Base-by-base conservation (phyloP, 2,888 invertebrate genomes). In the Rhabditophanes sp. region DNA sequence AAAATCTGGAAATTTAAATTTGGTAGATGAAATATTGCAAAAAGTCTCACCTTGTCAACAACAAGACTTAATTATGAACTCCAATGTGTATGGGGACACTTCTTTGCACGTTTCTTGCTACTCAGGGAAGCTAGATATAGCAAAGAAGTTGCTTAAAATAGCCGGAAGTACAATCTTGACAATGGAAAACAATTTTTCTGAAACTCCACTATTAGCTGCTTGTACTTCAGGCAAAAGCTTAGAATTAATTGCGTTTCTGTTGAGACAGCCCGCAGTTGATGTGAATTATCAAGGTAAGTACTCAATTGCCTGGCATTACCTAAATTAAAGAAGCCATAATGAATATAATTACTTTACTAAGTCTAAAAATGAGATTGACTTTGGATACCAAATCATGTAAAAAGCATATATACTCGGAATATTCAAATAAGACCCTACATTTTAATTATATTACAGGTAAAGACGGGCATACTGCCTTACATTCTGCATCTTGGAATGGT, bases 401-500 rank as follows among this genome's bases (percentile, higher is more conserved):
- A n/a, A n/a, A n/a, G n/a, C n/a, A n/a, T n/a, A n/a, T n/a, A n/a
- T n/a, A n/a, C n/a, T n/a, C n/a, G n/a, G n/a, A n/a, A n/a, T n/a
- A 20, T 1, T 8, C 12, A 28, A n/a, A n/a, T n/a, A n/a, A n/a
- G n/a, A 18, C 15, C 20, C 30, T 20, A 4, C 9, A 24, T 9
- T 33, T 7, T 9, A 27, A 9, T 12, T 26, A n/a, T 3, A 8
- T 6, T 4, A 37, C 9, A 22, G 23, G 9, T 9, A 22, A 11
- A 9, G 23, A 9, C 9, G 9, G 23, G 9, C 2, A 48, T 53
- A 16, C 44, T 65, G 68, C 69, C 1, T 48, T 70, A 19, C 70
- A 70, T 50, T 68, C 68, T 39, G 70, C 69, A 9, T 68, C 69
- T 46, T 68, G 65, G 46, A 69, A 70, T 45, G 70, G 70, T 4